phyloP scores from a whole-genome alignment of 2,888 invertebrate genomes.

The Helobdella robusta region DNA sequence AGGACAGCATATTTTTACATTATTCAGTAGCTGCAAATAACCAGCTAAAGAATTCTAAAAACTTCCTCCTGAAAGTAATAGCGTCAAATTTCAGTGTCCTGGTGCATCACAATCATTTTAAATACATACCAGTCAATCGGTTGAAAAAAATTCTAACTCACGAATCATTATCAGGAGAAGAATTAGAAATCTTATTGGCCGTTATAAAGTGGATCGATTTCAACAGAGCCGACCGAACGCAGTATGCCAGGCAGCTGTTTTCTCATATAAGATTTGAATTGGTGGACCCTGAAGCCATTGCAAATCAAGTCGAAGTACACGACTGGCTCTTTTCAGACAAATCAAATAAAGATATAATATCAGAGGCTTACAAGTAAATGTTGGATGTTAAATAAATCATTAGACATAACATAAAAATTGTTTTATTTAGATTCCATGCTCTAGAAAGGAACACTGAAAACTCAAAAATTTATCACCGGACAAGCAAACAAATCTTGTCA shows the following conservation, averaged over 20 bases:
- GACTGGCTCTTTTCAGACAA: conserved; percentile 30
- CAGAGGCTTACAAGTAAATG: conserved; percentile 31
- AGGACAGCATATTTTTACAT: conserved; percentile 27
- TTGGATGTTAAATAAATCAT: neutral
- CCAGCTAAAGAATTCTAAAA: conserved; percentile 22
- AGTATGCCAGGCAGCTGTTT: conserved; percentile 22
- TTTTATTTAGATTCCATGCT: conserved; percentile 11
- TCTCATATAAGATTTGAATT: conserved; percentile 27
- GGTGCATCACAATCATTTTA: conserved; percentile 23
- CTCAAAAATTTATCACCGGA: neutral
- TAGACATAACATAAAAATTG: neutral
- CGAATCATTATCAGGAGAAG: conserved; percentile 21
- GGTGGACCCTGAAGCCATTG: conserved; percentile 30
- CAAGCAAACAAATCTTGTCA: neutral
- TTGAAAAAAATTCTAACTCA: conserved; percentile 24
- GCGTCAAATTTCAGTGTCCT: conserved; percentile 19
- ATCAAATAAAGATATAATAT: conserved; percentile 23
- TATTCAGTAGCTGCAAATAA: conserved; percentile 30
- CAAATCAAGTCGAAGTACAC: conserved; percentile 30
- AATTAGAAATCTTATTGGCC: conserved; percentile 30
- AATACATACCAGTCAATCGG: conserved; percentile 25
- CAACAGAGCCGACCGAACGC: conserved; percentile 24
- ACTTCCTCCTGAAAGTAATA: conserved; percentile 24
- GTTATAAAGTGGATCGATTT: conserved; percentile 29
- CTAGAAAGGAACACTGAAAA: neutral